Percentiles rank a stretch among this genome's conserved stretches.
phyloP scores from a whole-genome alignment of 2,888 invertebrate species.

The Serrognathus titanus region DNA sequence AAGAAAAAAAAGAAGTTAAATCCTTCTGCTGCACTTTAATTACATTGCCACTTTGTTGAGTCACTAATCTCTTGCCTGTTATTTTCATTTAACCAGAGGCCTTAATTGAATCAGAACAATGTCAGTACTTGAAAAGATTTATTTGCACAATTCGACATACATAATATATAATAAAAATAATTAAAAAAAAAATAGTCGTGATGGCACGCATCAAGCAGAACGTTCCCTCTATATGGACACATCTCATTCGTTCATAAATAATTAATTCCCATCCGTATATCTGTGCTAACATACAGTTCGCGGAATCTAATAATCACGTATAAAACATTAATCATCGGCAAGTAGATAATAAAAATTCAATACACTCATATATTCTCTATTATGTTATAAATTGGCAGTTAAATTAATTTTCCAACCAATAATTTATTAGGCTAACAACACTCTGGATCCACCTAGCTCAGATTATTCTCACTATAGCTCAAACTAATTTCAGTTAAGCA shows the following conservation, averaged over 20 bases:
- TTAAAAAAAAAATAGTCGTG: conserved; percentile 30
- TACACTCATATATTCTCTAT: conserved; percentile 19
- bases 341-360: conserved; percentile 20
- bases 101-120: neutral
- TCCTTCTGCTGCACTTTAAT: too few species aligned
- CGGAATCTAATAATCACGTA: conserved; percentile 18
- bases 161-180: conserved; percentile 22
- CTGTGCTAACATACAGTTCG: conserved; percentile 21
- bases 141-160: conserved; percentile 24
- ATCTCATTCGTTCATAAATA: conserved; percentile 23
- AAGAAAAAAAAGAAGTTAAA: too few species aligned
- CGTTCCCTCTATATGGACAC: conserved; percentile 34
- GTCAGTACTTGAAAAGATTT: conserved; percentile 17
- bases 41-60: too few species aligned
- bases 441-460: conserved; percentile 13
- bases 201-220: conserved; percentile 44
- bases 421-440: conserved; percentile 19
- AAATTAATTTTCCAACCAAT: conserved; percentile 19
- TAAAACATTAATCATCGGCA: conserved; percentile 25
- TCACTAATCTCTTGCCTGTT: too few species aligned
- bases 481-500: conserved; percentile 9
- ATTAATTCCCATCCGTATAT: conserved; percentile 17
- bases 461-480: conserved; percentile 15
- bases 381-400: conserved; percentile 19
- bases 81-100: too few species aligned